These are phyloP conservation scores for Lichenostomus cassidix DNA, from an alignment of 2,113 vertebrate genomes.

Conservation along the genomic window DNA sequence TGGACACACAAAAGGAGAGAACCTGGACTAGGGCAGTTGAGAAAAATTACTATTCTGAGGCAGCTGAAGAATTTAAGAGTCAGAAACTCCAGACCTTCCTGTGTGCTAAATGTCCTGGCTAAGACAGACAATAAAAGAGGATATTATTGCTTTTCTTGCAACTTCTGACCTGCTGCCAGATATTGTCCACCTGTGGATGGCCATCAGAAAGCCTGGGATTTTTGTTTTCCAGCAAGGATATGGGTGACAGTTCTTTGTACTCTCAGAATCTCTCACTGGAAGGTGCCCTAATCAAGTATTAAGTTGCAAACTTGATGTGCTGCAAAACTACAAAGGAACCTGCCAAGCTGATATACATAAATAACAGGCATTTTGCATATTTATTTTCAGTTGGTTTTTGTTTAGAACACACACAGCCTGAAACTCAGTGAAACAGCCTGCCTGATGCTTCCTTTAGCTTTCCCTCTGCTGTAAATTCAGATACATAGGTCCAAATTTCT, in stretches of 20 bases:
- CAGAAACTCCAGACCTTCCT: neutral
- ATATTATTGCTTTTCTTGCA: neutral
- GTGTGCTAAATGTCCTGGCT: neutral
- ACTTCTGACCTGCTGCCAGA: slow-evolving; percentile 10
- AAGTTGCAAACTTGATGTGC: neutral
- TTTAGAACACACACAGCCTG: neutral
- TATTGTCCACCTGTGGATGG: neutral
- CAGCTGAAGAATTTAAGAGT: neutral
- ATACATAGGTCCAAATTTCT: neutral
- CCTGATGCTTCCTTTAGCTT: neutral
- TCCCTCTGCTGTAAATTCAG: neutral
- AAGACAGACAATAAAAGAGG: neutral
- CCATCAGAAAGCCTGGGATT: neutral
- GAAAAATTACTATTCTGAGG: neutral
- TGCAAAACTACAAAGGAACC: neutral
- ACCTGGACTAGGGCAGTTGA: neutral
- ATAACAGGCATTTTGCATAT: neutral
- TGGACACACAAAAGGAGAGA: neutral
- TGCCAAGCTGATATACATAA: neutral
- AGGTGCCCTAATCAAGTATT: neutral
- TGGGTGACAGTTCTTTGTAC: neutral
- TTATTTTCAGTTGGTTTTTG: neutral
- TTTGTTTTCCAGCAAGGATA: neutral
- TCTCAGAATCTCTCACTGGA: neutral
- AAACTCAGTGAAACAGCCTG: neutral